Base-by-base conservation (phyloP, 2,888 invertebrate genomes). In the Cecidostiba fungosa region DNA sequence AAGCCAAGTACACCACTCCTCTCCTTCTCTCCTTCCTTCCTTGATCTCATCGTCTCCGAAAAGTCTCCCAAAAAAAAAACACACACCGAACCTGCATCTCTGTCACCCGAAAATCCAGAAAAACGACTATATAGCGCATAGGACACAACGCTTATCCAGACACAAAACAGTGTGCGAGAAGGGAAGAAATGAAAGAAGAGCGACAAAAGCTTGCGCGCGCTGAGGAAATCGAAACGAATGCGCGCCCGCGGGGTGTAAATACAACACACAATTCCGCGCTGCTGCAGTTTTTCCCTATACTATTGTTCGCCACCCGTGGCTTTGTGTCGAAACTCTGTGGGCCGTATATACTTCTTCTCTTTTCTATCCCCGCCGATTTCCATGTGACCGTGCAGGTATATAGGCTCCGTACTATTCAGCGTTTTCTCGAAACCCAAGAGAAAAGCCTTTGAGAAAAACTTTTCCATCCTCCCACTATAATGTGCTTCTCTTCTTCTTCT, bases 311-410 rank as follows among this genome's bases (percentile, higher is more conserved):
- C 86, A 81, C 84, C 84, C 84, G 86, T 81, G 77, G 84, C 84
- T 86, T 86, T 86, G 86, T 82, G 76, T 81, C 77, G 72, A 83
- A 80, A 83, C 80, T 84, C 84, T 81, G 84, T 62, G 80, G 83
- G 84, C 36, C 81, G 62, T 72, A 12, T 43, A 43, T 1, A 77
- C 59, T 4, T 47, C 23, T 70, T 36, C 6, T 74, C 81, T 72
- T 72, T 32, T 54, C 36, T 36, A 19, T 54, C 74, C 39, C 1
- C 77, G 8, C 39, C 19, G 19, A 59, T 59, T 66, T 66, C 66
- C 29, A 26, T 66, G 26, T 66, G 69, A 66, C 29, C 12, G 23
- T 10, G 62, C 26, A 73, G 43, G 36, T 19, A 76, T 66, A 50
- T 50, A 8, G 26, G 69, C 50, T 4, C 10, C 43, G 43, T 14